Percentiles rank a stretch among this genome's conserved stretches.
Evolutionary conservation across 2,888 invertebrate genomes (phyloP).

Genomic region (Platycheirus albimanus): DNA sequence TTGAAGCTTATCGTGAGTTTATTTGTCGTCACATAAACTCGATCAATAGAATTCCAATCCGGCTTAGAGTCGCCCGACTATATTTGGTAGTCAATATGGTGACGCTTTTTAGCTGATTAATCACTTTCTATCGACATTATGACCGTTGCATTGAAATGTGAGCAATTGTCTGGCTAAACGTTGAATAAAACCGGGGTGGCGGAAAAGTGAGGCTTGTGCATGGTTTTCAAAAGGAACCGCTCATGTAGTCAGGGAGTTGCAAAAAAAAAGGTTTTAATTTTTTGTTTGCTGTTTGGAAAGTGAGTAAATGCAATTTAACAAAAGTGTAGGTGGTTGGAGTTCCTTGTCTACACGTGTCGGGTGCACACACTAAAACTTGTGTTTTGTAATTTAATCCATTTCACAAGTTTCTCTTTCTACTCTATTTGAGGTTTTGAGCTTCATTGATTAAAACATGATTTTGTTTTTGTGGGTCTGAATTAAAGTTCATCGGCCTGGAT

Average conservation of each 20-base stretch:
- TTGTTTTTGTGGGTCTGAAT: too few species aligned
- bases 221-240: not conserved
- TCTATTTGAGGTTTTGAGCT: too few species aligned
- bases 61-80: conserved; percentile 21
- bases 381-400: too few species aligned
- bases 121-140: conserved; percentile 59
- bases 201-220: not conserved
- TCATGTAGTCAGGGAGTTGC: not conserved
- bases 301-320: too few species aligned
- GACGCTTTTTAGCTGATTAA: conserved; percentile 44
- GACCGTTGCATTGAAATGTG: conserved; percentile 29
- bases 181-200: not conserved
- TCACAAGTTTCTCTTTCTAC: too few species aligned
- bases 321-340: too few species aligned
- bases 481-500: too few species aligned
- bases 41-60: conserved; percentile 48
- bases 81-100: conserved; percentile 38
- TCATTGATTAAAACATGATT: too few species aligned
- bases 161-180: conserved; percentile 3
- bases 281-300: too few species aligned
- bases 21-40: conserved; percentile 35
- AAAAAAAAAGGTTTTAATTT: not conserved
- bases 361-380: too few species aligned
- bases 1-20: conserved; percentile 21
- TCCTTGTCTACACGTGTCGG: too few species aligned